phyloP scores from a whole-genome alignment of 2,888 invertebrate genomes.

The Leucoptera coffeella region DNA sequence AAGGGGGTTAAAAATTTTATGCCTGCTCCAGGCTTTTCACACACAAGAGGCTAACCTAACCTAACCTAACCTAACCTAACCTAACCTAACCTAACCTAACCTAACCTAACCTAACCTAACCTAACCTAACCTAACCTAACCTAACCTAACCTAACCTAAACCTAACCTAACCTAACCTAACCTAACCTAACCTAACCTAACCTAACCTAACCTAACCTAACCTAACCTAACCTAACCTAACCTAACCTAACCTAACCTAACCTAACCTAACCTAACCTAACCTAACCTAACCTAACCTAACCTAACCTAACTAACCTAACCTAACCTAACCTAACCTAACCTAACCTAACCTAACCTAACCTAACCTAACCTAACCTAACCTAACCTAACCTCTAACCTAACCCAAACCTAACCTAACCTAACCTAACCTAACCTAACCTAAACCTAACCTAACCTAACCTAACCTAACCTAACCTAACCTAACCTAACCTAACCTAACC shows the following conservation, averaged over 20 bases:
- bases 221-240: conserved; percentile 3
- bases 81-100: conserved; percentile 2
- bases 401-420: conserved; percentile 4
- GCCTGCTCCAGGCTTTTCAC: too few relatives aligned
- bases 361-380: conserved; percentile 5
- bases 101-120: conserved; percentile 3
- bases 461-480: conserved; percentile 9
- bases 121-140: conserved; percentile 3
- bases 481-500: conserved; percentile 8
- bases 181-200: conserved; percentile 2
- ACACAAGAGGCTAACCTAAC: too few relatives aligned
- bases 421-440: conserved; percentile 7
- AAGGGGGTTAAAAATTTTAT: too few relatives aligned
- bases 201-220: conserved; percentile 3
- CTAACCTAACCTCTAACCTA: conserved; percentile 5
- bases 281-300: conserved; percentile 4
- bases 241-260: conserved; percentile 4
- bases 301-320: conserved; percentile 3
- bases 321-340: conserved; percentile 3
- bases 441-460: conserved; percentile 9
- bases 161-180: conserved; percentile 2
- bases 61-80: conserved; percentile 1
- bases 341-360: conserved; percentile 5
- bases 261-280: conserved; percentile 2
- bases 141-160: too few relatives aligned